Evolutionary conservation across 2,888 invertebrate species (phyloP), one percentile per base, ranked within the genome.

Genomic region (Latrodectus hesperus): DNA sequence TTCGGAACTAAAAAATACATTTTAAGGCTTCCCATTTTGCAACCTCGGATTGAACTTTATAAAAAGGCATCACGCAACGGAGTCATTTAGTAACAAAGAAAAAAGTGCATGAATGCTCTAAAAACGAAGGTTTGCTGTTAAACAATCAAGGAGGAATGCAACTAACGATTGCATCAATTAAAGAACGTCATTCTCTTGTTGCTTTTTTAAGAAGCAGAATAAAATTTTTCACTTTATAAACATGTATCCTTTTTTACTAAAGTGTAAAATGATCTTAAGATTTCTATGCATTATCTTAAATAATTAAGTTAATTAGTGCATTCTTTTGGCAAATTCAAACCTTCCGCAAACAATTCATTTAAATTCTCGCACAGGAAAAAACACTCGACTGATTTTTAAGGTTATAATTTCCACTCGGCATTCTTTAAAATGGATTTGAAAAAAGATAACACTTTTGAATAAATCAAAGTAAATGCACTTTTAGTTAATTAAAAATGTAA

Each of bases 241-340:
- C 38, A 60, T 38, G 26, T 22, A 26, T 51, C 51, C 64, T 76
- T 76, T n/a, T 64, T 64, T 14, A 14, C 12, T 4, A 26, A 12
- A 51, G 49, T 17, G 65, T 38, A 52, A 51, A n/a, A 11, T 52
- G 10, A 72, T 72, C 52, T 72, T 52, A 17, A 14, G 65, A 65
- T 65, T 49, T 76, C 65, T 49, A 51, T 51, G 76, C n/a, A 22
- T 76, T 74, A 65, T 65, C 64, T 71, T 65, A 60, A 76, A 76
- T 76, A 76, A 76, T 76, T 76, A 76, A 76, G 65, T 52, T 65
- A 76, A 65, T 76, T 76, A 76, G 76, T 76, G 76, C 52, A 38
- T 38, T 38, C 38, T 38, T 38, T 38, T 38, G 38, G 38, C 38
- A 38, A 38, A 38, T 38, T 38, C 38, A 38, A 38, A 38, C 38